A percentile compares a stretch with the other conserved stretches of the same genome.
Evolutionary conservation across 2,888 invertebrate species (phyloP).

Genomic region (Volucella zonaria): DNA sequence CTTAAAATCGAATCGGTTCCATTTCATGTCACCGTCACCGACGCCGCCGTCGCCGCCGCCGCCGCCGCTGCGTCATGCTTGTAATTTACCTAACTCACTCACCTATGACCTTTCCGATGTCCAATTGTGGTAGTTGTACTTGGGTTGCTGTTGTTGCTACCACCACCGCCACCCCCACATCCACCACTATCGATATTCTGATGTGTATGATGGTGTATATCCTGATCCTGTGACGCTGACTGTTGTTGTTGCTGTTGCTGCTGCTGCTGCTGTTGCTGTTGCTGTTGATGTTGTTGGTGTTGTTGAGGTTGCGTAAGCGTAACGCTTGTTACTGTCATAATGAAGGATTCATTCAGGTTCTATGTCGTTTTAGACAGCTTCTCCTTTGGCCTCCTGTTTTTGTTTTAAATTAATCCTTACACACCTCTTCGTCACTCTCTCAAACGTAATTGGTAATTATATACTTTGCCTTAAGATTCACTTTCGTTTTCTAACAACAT

Average conservation of each 20-base stretch:
- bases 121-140: constrained; percentile 81
- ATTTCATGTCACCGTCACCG: constrained; percentile 33
- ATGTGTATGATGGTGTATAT: constrained; percentile 59
- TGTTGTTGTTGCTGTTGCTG: constrained; percentile 69
- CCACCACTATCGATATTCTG: constrained; percentile 75
- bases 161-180: constrained; percentile 78
- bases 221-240: constrained; percentile 68
- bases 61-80: constrained; percentile 85
- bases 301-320: constrained; percentile 61
- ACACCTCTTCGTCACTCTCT: no score
- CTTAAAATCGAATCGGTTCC: constrained; percentile 76
- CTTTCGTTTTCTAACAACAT: constrained; percentile 33
- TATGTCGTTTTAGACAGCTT: constrained; percentile 45
- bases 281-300: constrained; percentile 66
- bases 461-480: constrained; percentile 40
- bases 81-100: constrained; percentile 75
- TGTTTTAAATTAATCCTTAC: constrained; percentile 12
- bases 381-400: constrained; percentile 9
- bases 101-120: constrained; percentile 88
- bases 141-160: constrained; percentile 69
- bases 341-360: constrained; percentile 76
- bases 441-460: constrained; percentile 12
- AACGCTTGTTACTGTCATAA: constrained; percentile 77
- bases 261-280: constrained; percentile 63
- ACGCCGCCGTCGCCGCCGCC: constrained; percentile 50